phyloP scores from a whole-genome alignment of 2,113 vertebrate genomes.

The Pheucticus melanocephalus region DNA sequence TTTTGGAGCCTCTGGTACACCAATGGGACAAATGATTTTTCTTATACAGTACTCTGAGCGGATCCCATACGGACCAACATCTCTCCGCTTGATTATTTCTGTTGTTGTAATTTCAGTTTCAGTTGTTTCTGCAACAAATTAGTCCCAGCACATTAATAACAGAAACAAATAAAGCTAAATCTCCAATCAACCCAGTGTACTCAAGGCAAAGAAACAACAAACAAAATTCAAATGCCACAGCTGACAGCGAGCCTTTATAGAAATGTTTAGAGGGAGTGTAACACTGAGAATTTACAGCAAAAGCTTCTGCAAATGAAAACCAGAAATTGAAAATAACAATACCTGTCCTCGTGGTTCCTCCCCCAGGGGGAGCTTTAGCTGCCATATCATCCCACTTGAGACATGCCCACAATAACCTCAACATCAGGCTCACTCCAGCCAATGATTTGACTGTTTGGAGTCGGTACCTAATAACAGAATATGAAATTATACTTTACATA shows the following conservation, averaged over 20 bases:
- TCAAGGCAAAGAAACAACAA: background rate
- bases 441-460: conserved; percentile 94
- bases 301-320: background rate
- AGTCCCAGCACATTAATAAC: conserved; percentile 8
- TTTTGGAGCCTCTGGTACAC: conserved; percentile 95
- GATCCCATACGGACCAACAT: conserved; percentile 95
- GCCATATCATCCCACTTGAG: conserved; percentile 99
- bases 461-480: conserved; percentile 81
- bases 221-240: background rate
- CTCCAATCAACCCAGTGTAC: background rate
- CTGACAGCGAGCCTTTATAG: background rate
- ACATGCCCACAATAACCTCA: conserved; percentile 93
- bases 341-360: conserved; percentile 95
- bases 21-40: conserved; percentile 98
- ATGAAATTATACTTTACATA: background rate
- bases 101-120: conserved; percentile 98
- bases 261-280: background rate
- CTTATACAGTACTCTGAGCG: conserved; percentile 97
- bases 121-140: conserved; percentile 86
- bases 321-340: background rate
- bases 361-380: conserved; percentile 92
- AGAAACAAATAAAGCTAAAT: background rate
- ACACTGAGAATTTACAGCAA: background rate
- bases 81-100: conserved; percentile 97
- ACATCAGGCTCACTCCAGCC: conserved; percentile 95